Percentiles rank a stretch among this genome's conserved stretches.
phyloP scores from a whole-genome alignment of 2,797 vertebrate species.

The Pristis pectinata region DNA sequence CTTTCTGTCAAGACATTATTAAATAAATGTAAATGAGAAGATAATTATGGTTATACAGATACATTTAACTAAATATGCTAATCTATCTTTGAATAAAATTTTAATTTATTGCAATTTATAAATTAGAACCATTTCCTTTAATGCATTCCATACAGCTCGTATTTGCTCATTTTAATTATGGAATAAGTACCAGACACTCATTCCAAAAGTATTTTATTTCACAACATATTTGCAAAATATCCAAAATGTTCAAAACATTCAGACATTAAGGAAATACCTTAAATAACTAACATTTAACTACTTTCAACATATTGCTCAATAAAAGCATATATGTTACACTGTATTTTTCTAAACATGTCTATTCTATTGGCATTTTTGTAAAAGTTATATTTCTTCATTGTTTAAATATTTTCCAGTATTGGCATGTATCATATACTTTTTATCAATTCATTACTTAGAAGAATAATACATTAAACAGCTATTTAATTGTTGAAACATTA shows the following conservation, averaged over 20 bases:
- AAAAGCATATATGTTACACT: background rate
- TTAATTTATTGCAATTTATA: background rate
- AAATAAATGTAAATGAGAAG: slow-evolving; percentile 20
- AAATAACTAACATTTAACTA: background rate
- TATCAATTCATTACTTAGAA: background rate
- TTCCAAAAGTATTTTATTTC: slow-evolving; percentile 1
- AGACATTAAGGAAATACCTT: background rate
- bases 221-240: background rate
- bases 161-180: slow-evolving; percentile 12
- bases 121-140: background rate
- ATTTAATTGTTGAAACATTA: background rate
- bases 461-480: background rate
- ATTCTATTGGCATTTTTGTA: background rate
- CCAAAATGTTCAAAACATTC: background rate
- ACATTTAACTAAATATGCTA: slow-evolving; percentile 8
- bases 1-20: slow-evolving; percentile 23
- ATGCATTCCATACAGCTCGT: background rate
- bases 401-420: background rate
- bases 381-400: background rate
- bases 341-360: background rate
- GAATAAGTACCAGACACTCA: background rate
- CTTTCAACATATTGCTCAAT: background rate
- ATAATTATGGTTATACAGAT: background rate
- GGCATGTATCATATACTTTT: background rate
- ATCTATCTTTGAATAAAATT: slow-evolving; percentile 2